Conservation (phyloP, 2,113 vertebrate species). For the Cebidichthys violaceus region DNA sequence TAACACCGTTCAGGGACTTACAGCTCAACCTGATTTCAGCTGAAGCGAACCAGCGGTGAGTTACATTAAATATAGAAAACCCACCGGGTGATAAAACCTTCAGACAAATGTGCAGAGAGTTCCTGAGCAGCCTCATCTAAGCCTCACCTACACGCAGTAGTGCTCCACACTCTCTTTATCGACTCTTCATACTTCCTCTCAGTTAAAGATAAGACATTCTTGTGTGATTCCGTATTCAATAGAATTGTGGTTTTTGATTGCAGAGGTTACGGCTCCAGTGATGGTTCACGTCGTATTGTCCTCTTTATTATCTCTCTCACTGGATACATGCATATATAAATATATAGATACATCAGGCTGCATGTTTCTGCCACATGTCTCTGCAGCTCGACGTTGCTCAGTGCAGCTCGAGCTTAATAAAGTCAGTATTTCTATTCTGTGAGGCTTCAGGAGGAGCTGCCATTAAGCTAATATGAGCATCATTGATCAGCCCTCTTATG, state of each 20-base stretch:
- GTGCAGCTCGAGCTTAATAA: not conserved
- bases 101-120: not conserved
- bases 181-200: not conserved
- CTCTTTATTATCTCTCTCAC: not conserved
- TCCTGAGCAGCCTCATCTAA: not conserved
- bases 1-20: not conserved
- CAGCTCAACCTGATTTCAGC: not conserved
- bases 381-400: not conserved
- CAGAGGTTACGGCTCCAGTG: not conserved
- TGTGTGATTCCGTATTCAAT: no score
- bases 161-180: not conserved
- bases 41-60: no score
- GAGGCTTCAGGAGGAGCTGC: no score
- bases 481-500: not conserved
- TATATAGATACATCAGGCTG: no score
- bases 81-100: not conserved
- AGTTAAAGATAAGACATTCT: not conserved
- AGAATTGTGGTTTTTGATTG: not conserved
- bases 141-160: no score
- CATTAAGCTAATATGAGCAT: constrained; percentile 1
- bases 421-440: no score
- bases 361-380: not conserved
- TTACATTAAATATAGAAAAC: no score
- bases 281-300: not conserved
- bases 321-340: not conserved